Conservation (phyloP, 2,888 invertebrate species). For the Galerucella nymphaeae region DNA sequence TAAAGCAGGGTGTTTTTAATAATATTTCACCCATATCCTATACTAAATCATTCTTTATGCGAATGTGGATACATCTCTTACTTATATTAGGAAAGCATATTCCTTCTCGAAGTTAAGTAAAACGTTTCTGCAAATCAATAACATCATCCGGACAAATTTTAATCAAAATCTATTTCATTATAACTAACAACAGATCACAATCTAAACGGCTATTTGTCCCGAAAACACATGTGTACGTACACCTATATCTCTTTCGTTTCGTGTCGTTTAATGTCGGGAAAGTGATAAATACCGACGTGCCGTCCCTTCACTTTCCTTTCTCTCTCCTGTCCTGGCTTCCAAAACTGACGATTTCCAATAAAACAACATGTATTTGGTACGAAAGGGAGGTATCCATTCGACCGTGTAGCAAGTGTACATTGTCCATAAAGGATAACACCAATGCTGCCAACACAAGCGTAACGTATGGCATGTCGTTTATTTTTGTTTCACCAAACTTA, state of each 20-base stretch:
- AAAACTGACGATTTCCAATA: conserved; percentile 32
- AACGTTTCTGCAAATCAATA: neutral
- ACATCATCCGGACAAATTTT: neutral
- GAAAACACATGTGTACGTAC: conserved; percentile 24
- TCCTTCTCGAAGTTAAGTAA: no score
- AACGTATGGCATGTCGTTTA: neutral
- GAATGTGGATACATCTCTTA: neutral
- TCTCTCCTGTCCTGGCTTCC: conserved; percentile 10
- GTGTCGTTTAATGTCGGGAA: conserved; percentile 29
- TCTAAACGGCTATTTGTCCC: neutral
- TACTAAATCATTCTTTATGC: conserved; percentile 28
- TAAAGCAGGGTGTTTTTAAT: conserved; percentile 39
- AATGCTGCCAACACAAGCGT: conserved; percentile 5
- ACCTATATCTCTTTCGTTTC: conserved; percentile 34
- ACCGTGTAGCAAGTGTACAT: conserved; percentile 12
- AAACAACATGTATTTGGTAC: conserved; percentile 26
- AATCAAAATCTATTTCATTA: neutral
- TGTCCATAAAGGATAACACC: conserved; percentile 8
- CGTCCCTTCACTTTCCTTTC: conserved; percentile 18
- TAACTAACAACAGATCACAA: conserved; percentile 10
- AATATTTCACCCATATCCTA: conserved; percentile 35
- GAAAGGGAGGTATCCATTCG: conserved; percentile 19
- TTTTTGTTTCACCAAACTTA: neutral
- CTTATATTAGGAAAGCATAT: no score
- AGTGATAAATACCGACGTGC: conserved; percentile 28